Base-by-base conservation (phyloP, 2,113 vertebrate species). In the Sander lucioperca region DNA sequence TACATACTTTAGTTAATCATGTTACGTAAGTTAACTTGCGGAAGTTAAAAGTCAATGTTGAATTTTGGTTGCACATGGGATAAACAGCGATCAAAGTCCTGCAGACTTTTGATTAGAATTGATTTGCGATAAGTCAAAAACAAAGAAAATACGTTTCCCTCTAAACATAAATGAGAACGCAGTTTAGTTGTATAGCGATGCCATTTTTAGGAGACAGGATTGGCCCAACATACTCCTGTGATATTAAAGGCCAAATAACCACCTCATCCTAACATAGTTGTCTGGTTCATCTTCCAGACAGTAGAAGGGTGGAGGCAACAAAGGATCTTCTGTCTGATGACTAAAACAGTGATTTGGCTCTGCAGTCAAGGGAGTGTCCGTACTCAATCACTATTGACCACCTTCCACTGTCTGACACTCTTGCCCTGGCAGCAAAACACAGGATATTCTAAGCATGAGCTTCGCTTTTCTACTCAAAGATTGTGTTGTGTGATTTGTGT, bases 401-500 rank as follows among this genome's bases (percentile, higher is more conserved):
- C 74, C 72, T 91, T 82, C 45, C 75, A 63, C 82, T 65, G 70
- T 65, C 65, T 45, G 43, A 25, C 56, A 18, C 39, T 63, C 54
- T 16, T 15, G 57, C 51, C 72, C 67, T 77, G 65, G 74, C 76
- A 77, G 30, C 21, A 74, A 15, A 79, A 75, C 43, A 10, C 79
- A 79, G 79, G 77, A 89, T 86, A 86, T 86, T 83, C 86, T 79
- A 72, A 75, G 78, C 83, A 78, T 70, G 83, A 85, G 71, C 65
- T 65, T 59, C 3, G 25, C 68, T 66, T 33, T 76, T 73, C 87
- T 83, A 78, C 82, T 68, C 61, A 64, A 70, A 71, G 75, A 84
- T 67, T 39, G 39, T 39, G 39, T 39, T 39, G 39, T 39, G 39
- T 39, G 9, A 39, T 39, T 39, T 39, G 39, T 39, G 39, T 39